A percentile compares a stretch with the other conserved stretches of the same genome.
Evolutionary conservation across 2,113 vertebrate genomes (phyloP).

Genomic region (Nothobranchius furzeri): DNA sequence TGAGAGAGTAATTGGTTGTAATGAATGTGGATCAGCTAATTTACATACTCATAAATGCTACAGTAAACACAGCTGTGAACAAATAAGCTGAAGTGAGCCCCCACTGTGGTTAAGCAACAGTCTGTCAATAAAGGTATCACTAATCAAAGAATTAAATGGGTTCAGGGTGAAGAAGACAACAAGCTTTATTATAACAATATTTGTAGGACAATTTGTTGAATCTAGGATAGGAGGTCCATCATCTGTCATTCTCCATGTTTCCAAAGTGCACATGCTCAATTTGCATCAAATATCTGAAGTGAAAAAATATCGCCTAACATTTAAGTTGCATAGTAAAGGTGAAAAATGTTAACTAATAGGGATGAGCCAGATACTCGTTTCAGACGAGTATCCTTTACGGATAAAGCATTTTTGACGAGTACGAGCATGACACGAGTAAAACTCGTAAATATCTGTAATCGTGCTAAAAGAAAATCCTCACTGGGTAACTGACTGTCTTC

Average conservation of each 20-base stretch:
- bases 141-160: background rate
- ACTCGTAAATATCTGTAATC: too few relatives aligned
- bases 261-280: background rate
- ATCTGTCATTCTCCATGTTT: background rate
- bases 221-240: background rate
- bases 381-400: too few relatives aligned
- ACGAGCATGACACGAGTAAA: too few relatives aligned
- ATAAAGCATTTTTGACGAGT: too few relatives aligned
- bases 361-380: too few relatives aligned
- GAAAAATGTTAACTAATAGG: too few relatives aligned
- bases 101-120: conserved; percentile 2
- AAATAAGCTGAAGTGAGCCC: conserved; percentile 18
- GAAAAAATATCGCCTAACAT: too few relatives aligned
- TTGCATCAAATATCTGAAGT: too few relatives aligned
- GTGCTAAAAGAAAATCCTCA: too few relatives aligned
- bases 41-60: conserved; percentile 42
- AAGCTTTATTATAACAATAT: background rate
- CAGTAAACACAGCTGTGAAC: conserved; percentile 45
- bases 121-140: background rate
- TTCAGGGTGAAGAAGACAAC: background rate
- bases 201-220: background rate
- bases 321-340: too few relatives aligned
- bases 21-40: conserved; percentile 42
- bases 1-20: conserved; percentile 52
- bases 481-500: too few relatives aligned